These are phyloP conservation scores for Brachionus asplanchnoidis DNA, from an alignment of 1,140 invertebrate species.

Conservation along the genomic window DNA sequence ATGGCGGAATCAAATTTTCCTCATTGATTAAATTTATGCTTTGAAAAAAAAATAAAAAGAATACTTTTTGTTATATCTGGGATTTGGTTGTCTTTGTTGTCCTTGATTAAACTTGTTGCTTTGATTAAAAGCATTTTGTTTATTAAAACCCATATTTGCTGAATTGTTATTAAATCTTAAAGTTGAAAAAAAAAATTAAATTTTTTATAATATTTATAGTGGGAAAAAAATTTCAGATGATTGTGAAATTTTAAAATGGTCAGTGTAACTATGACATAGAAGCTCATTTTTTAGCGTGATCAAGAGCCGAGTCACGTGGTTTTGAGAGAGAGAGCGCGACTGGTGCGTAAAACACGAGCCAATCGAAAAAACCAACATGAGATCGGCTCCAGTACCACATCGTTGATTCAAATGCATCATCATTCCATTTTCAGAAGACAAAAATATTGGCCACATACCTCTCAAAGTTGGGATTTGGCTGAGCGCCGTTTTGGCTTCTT, in stretches of 20 bases:
- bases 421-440: background rate
- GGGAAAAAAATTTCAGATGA: background rate
- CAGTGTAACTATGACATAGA: conserved; percentile 37
- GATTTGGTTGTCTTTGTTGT: background rate
- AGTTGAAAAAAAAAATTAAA: background rate
- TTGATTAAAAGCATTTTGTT: background rate
- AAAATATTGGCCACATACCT: background rate
- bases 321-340: background rate
- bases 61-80: background rate
- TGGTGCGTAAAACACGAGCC: background rate
- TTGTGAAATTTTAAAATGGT: conserved; percentile 22
- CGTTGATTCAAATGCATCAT: background rate
- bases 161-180: background rate
- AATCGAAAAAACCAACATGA: background rate
- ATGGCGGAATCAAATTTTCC: conserved; percentile 18
- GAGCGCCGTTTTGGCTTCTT: background rate
- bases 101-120: background rate
- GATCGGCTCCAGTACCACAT: background rate
- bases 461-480: background rate
- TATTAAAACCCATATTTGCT: background rate
- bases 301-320: background rate
- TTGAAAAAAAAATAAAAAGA: background rate
- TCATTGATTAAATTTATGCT: background rate
- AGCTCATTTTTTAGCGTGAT: background rate
- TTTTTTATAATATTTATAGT: background rate